These are phyloP conservation scores for Tyria jacobaeae DNA, from an alignment of 2,888 invertebrate species.

Conservation along the genomic window DNA sequence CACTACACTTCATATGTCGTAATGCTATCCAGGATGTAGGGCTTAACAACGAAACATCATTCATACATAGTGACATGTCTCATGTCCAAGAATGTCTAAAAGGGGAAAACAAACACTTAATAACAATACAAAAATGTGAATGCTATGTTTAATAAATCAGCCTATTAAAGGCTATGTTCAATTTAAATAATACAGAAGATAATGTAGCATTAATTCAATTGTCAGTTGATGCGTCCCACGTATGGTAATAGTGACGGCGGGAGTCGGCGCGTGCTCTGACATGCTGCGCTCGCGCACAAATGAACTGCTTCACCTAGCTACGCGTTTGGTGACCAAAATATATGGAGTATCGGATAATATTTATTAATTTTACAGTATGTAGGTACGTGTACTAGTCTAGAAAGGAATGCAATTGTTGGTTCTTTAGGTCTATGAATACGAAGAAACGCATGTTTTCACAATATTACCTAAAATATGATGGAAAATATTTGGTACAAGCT, in stretches of 20 bases:
- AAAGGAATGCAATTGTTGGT: too few relatives aligned
- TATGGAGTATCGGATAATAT: not conserved
- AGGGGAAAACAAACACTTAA: slow-evolving; percentile 4
- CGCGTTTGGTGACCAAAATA: slow-evolving; percentile 31
- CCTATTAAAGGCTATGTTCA: slow-evolving; percentile 37
- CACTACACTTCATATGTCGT: too few relatives aligned
- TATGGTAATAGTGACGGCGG: slow-evolving; percentile 65
- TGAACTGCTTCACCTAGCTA: slow-evolving; percentile 44
- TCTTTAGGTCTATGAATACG: too few relatives aligned
- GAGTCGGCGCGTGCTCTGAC: slow-evolving; percentile 53
- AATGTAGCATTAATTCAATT: slow-evolving; percentile 66
- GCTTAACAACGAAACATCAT: too few relatives aligned
- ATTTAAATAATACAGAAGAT: slow-evolving; percentile 49
- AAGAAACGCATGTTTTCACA: too few relatives aligned
- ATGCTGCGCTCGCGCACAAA: slow-evolving; percentile 59
- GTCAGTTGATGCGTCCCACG: slow-evolving; percentile 64
- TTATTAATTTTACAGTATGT: not conserved
- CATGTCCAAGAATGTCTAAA: not conserved
- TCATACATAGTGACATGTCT: not conserved
- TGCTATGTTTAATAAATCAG: slow-evolving; percentile 37
- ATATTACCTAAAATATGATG: too few relatives aligned
- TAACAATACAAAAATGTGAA: slow-evolving; percentile 1
- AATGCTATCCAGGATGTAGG: too few relatives aligned
- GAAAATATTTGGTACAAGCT: too few relatives aligned
- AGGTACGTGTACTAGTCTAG: too few relatives aligned